Evolutionary conservation across 2,888 invertebrate genomes (phyloP).

Genomic region (Cheiracanthium punctorium): DNA sequence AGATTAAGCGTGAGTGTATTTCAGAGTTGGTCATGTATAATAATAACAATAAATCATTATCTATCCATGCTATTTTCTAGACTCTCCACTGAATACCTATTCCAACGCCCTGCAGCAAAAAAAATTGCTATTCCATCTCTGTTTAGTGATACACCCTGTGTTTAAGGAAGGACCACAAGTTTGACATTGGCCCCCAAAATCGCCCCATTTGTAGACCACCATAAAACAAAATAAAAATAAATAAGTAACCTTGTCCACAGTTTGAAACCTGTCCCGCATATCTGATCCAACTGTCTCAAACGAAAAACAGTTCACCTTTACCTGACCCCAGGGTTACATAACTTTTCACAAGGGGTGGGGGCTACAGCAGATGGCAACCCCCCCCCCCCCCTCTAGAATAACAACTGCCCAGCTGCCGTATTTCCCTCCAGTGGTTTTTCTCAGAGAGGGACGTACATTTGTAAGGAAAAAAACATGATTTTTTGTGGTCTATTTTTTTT

Average conservation of each 20-base stretch:
- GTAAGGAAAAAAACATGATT: slow-evolving; percentile 1
- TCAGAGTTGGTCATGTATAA: no score
- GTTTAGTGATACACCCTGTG: no score
- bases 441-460: slow-evolving; percentile 28
- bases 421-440: slow-evolving; percentile 52
- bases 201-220: slow-evolving; percentile 40
- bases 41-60: no score
- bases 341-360: slow-evolving; percentile 34
- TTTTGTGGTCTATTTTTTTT: slow-evolving; percentile 51
- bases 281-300: slow-evolving; percentile 64
- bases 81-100: no score
- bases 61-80: no score
- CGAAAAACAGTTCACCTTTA: slow-evolving; percentile 65
- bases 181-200: slow-evolving; percentile 19
- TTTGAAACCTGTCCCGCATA: slow-evolving; percentile 63
- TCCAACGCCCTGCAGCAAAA: no score
- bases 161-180: background rate
- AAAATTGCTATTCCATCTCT: no score
- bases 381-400: slow-evolving; percentile 43
- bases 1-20: no score
- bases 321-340: slow-evolving; percentile 66
- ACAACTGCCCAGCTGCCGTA: slow-evolving; percentile 62
- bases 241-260: slow-evolving; percentile 51
- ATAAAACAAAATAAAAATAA: slow-evolving; percentile 7
- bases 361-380: slow-evolving; percentile 8